Conservation (phyloP, 2,113 vertebrate genomes). For the Indicator indicator region DNA sequence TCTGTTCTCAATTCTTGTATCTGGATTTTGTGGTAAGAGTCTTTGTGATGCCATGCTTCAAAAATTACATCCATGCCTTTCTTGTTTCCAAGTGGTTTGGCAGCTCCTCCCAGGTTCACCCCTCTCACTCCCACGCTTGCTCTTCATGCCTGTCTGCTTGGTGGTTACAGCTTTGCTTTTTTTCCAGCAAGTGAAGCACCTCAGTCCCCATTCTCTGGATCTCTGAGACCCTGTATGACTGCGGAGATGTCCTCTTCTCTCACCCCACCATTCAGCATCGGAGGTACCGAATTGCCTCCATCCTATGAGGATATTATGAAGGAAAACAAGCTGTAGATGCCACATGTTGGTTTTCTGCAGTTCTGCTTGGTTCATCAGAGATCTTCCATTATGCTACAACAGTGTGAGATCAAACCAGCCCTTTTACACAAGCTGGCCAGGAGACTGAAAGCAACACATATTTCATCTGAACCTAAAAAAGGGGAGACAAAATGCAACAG, state of each 20-base stretch:
- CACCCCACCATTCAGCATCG: neutral
- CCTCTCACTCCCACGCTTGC: neutral
- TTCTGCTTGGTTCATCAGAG: neutral
- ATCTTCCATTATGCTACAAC: neutral
- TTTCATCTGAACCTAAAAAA: neutral
- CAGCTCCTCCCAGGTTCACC: neutral
- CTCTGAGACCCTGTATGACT: neutral
- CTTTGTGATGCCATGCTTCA: slow-evolving; percentile 11
- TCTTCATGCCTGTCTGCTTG: neutral
- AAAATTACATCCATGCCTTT: slow-evolving; percentile 1
- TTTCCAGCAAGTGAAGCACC: slow-evolving; percentile 52
- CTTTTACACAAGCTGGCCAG: neutral
- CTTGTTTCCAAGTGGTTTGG: slow-evolving; percentile 27
- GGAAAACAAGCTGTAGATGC: neutral
- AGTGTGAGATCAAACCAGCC: neutral
- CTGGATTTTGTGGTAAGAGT: neutral
- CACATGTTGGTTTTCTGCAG: neutral
- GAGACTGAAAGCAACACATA: neutral
- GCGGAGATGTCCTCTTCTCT: neutral
- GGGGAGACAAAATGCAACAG: neutral
- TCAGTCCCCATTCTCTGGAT: neutral
- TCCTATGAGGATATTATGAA: slow-evolving; percentile 76
- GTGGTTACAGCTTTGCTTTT: neutral
- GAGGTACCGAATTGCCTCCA: slow-evolving; percentile 60
- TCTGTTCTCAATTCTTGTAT: neutral